Base-by-base conservation (phyloP, 2,888 invertebrate species). In the Cryptocheilus praepositus region DNA sequence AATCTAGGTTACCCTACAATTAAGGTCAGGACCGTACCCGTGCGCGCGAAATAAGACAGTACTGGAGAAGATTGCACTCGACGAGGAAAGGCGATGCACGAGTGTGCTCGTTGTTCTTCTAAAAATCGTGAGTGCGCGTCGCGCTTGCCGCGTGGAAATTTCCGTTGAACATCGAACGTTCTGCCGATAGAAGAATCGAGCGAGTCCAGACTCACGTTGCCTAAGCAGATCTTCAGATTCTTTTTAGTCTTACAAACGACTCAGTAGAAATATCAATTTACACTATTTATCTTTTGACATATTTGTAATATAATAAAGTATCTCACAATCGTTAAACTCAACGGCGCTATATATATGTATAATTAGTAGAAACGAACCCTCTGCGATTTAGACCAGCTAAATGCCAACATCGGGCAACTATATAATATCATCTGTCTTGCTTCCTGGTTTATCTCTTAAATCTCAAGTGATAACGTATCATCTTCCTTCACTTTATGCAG, bases 361-460 rank as follows among this genome's bases (percentile, higher is more conserved):
- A 68, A 80, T 73, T 78, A 78, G 77, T 80, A 80, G 79, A 81
- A 83, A 84, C 80, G 79, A 79, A 82, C 82, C 79, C 78, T 77
- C 61, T 70, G 77, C 66, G 64, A 80, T 85, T 85, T 85, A 85
- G 85, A 81, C 85, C 85, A 85, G 85, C 85, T 85, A 85, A 85
- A 85, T 83, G 80, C 79, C 81, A 77, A 75, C 83, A 75, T 81
- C 71, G 83, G 83, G 83, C 77, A 67, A 58, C 70, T 77, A 78
- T 63, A 54, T 64, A 59, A 67, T 53, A 53, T 67, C 22, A 45
- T 63, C 53, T 58, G 56, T 44, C 21, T 19, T 19, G 21, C 43
- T 8, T 19, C 15, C 5, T 18, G 69, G 64, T 64, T 68, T 65
- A 71, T 62, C 62, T 72, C 66, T 71, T 74, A 77, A 74, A 57